Evolutionary conservation across 2,888 invertebrate genomes (phyloP), one percentile per base, ranked within the genome.

Genomic region (Andrena bicolor): DNA sequence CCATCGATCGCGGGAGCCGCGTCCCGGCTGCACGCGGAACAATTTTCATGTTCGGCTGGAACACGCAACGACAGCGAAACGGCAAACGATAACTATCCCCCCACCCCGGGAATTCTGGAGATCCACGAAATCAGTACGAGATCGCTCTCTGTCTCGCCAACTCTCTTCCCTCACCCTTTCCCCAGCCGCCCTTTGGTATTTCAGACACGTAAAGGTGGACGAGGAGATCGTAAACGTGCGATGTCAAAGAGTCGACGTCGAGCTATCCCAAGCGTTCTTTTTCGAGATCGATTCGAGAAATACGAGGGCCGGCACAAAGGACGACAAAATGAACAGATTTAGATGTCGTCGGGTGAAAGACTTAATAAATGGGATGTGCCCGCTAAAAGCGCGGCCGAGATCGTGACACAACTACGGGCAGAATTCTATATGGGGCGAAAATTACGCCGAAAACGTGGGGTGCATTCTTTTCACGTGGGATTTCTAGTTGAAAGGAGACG

Each of bases 171-270:
- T 1, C 13, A 1, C 2, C 26, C 26, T 4, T 64, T 13, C 56
- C 35, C 51, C 64, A 20, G 20, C 10, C 32, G 32, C 23, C 30
- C 41, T 78, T 79, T 74, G 58, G 83, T 74, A 87, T 76, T 68
- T 61, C 51, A 30, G 53, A 65, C 87, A 81, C 85, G 86, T 87
- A 87, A 75, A 48, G 76, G 66, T 30, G 49, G 77, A 66, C 78
- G 76, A 63, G 77, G 70, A 72, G 76, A 69, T 68, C 79, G 83
- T 79, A 84, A 85, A 79, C 73, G 76, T 51, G 77, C 48, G 49
- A 61, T 61, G 68, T 32, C 48, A 41, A 41, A 32, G 23, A 53
- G 65, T 65, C 75, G 48, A 32, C 76, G 20, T 63, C 51, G 66
- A 20, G 30, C 5, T 56, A 23, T 56, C 23, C 56, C 26, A 26